A percentile compares a stretch with the other conserved stretches of the same genome.
These are phyloP conservation scores for Eunapius fragilis DNA, from an alignment of 37 sponge, comb jelly and placozoan species.

Conservation along the genomic window DNA sequence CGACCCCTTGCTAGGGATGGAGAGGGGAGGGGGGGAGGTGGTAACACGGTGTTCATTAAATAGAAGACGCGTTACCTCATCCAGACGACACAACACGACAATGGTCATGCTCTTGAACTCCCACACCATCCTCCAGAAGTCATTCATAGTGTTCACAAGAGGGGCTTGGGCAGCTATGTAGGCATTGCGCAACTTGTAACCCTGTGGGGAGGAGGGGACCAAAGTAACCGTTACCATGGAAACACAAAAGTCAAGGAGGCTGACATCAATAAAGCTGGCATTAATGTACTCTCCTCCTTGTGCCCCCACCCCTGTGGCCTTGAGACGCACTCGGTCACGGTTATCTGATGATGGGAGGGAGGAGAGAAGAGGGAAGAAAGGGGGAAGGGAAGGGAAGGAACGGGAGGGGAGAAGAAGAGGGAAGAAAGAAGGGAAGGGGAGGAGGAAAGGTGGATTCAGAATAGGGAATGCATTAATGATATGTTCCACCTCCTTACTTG, in stretches of 20 bases:
- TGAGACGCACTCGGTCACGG: constrained; percentile 12
- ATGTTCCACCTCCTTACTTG: constrained; percentile 11
- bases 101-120: constrained; percentile 41
- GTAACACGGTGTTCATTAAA: not conserved
- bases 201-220: too few relatives aligned
- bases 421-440: not conserved
- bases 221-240: not conserved
- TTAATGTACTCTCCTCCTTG: constrained; percentile 71
- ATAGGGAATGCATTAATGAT: not conserved
- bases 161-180: constrained; percentile 78
- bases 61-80: too few relatives aligned
- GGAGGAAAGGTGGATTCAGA: not conserved
- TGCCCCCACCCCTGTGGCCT: constrained; percentile 7
- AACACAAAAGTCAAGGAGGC: not conserved
- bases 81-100: constrained; percentile 58
- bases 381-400: not conserved
- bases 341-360: constrained; percentile 16
- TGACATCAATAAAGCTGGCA: constrained; percentile 81
- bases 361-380: not conserved
- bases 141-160: constrained; percentile 39
- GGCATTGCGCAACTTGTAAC: constrained; percentile 24
- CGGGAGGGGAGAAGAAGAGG: not conserved
- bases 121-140: constrained; percentile 85
- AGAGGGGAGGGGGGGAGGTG: not conserved
- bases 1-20: constrained; percentile 30